Percentiles rank a stretch among this genome's conserved stretches.
Evolutionary conservation across 2,888 invertebrate genomes (phyloP).

Genomic region (Diadromus collaris): DNA sequence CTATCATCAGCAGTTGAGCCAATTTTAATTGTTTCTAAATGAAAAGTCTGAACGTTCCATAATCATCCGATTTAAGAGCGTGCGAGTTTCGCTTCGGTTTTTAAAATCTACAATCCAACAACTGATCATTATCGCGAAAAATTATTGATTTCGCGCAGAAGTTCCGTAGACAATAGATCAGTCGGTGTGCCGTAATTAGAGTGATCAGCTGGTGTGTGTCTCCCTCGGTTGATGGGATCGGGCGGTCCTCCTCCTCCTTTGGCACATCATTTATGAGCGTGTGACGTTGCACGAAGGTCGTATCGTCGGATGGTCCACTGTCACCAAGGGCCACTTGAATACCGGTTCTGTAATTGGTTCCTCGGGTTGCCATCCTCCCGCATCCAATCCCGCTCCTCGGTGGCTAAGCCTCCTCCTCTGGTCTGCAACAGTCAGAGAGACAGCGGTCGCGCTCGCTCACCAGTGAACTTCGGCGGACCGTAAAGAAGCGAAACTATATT

Average conservation of each 20-base stretch:
- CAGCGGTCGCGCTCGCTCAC: constrained; percentile 41
- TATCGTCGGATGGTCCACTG: constrained; percentile 31
- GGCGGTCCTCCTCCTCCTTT: constrained; percentile 15
- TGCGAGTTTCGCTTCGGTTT: too few species aligned
- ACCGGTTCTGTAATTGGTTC: constrained; percentile 48
- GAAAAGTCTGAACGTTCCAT: not conserved
- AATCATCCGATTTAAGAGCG: constrained; percentile 1
- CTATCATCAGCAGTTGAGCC: not conserved
- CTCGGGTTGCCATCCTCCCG: constrained; percentile 43
- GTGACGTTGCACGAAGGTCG: constrained; percentile 54
- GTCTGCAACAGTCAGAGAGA: constrained; percentile 49
- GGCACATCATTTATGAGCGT: constrained; percentile 51
- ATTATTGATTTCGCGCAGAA: constrained; percentile 15
- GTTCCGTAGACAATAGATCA: constrained; percentile 16
- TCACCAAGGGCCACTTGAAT: constrained; percentile 56
- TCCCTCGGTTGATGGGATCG: not conserved
- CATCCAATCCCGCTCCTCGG: constrained; percentile 41
- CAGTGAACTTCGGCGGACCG: constrained; percentile 46
- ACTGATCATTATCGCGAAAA: constrained; percentile 6
- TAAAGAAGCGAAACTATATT: constrained; percentile 9
- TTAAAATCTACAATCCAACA: not conserved
- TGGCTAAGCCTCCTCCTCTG: constrained; percentile 13
- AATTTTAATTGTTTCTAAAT: not conserved
- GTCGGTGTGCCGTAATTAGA: not conserved
- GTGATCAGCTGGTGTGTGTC: constrained; percentile 31